A percentile compares a stretch with the other conserved stretches of the same genome.
These are phyloP conservation scores for Ophiodon elongatus DNA, from an alignment of 2,113 vertebrate genomes.

Conservation along the genomic window DNA sequence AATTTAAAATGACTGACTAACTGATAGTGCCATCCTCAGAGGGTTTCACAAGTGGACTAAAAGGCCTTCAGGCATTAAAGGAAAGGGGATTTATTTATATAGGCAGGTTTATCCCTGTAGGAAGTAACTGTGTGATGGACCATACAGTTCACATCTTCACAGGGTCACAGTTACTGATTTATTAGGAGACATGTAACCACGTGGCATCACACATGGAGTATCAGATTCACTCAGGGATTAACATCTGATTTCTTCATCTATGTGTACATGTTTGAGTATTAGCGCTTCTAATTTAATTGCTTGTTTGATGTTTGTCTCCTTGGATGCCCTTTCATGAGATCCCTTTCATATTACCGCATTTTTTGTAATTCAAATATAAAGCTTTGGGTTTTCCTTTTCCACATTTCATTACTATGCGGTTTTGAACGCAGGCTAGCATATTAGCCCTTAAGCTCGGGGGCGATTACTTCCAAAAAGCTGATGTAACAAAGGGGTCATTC, in stretches of 20 bases:
- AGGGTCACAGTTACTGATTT: constrained; percentile 16
- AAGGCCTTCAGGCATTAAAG: constrained; percentile 10
- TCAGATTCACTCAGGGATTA: background rate
- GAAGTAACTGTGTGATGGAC: constrained; percentile 11
- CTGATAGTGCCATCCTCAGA: constrained; percentile 3
- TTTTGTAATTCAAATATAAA: background rate
- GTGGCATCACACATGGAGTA: background rate
- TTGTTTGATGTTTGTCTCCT: background rate
- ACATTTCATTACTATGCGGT: background rate
- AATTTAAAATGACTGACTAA: constrained; percentile 37
- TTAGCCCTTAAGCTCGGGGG: background rate
- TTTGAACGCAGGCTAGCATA: background rate
- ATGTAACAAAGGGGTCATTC: background rate
- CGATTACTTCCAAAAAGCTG: background rate
- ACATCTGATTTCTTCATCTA: background rate
- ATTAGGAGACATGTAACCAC: background rate
- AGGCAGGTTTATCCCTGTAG: constrained; percentile 1
- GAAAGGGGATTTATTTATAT: constrained; percentile 4
- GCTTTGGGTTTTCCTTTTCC: background rate
- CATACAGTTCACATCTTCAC: background rate
- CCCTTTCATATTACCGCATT: background rate
- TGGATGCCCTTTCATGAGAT: background rate
- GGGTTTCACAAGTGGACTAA: background rate
- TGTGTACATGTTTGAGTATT: background rate
- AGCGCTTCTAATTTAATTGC: background rate